A percentile compares a stretch with the other conserved stretches of the same genome.
Conservation (phyloP, 2,113 vertebrate genomes). For the Leucopsar rothschildi region DNA sequence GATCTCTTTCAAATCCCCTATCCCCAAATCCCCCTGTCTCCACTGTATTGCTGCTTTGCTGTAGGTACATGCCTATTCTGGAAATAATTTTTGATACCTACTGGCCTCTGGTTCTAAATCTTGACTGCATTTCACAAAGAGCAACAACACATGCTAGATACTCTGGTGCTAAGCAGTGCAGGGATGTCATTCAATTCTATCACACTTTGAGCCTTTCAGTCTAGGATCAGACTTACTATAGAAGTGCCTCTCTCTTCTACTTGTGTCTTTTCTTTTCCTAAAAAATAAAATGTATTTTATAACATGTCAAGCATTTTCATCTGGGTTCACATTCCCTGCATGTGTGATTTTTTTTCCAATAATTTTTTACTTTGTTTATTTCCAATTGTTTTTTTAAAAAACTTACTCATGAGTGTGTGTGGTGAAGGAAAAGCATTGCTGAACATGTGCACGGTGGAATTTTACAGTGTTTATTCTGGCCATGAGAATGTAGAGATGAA, state of each 20-base stretch:
- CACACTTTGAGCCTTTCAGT: neutral
- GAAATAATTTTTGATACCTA: neutral
- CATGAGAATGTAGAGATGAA: neutral
- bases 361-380: neutral
- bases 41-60: neutral
- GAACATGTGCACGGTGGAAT: neutral
- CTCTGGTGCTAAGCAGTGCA: neutral
- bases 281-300: neutral
- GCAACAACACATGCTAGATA: rapidly evolving
- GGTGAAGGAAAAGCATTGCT: neutral
- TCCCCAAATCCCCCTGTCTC: neutral
- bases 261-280: neutral
- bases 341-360: neutral
- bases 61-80: neutral
- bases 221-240: neutral
- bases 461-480: neutral
- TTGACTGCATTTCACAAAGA: neutral
- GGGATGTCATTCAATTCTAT: neutral
- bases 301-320: neutral
- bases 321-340: neutral
- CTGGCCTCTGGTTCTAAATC: neutral
- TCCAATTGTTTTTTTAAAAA: neutral
- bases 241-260: neutral
- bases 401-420: rapidly evolving
- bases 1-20: neutral